phyloP scores from a whole-genome alignment of 2,888 invertebrate species.

The Caenorhabditis becei region DNA sequence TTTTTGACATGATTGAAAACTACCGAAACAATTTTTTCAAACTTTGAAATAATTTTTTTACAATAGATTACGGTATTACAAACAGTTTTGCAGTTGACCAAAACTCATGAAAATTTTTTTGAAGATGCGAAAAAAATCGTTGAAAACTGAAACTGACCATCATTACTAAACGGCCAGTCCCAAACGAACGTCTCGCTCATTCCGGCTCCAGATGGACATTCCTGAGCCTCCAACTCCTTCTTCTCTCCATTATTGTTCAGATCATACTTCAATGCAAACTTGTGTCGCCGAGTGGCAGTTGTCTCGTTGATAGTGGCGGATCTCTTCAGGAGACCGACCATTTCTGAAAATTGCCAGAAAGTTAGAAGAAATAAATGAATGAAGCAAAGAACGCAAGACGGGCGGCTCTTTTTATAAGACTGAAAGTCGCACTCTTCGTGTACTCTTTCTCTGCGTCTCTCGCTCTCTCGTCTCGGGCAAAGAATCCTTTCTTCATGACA shows the following conservation, averaged over 20 bases:
- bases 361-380: neutral
- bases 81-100: too few relatives aligned
- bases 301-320: constrained; percentile 68
- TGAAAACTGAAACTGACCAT: constrained; percentile 72
- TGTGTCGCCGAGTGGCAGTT: constrained; percentile 52
- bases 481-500: constrained; percentile 39
- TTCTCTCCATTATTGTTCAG: constrained; percentile 64
- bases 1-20: too few relatives aligned
- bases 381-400: neutral
- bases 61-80: too few relatives aligned
- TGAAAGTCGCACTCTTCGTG: constrained; percentile 34
- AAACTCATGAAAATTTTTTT: too few relatives aligned
- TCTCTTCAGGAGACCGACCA: constrained; percentile 41
- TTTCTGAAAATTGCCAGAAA: constrained; percentile 15
- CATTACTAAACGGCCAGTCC: constrained; percentile 79
- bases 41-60: too few relatives aligned
- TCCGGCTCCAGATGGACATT: constrained; percentile 40
- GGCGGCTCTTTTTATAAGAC: constrained; percentile 21
- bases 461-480: constrained; percentile 7
- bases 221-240: constrained; percentile 40
- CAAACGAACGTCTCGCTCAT: constrained; percentile 72
- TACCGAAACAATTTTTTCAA: too few relatives aligned
- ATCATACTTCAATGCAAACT: constrained; percentile 67
- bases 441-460: constrained; percentile 25
- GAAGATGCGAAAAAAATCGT: too few relatives aligned